These are phyloP conservation scores for Ursus arctos DNA, from an alignment of 2,113 vertebrate species.

Conservation along the genomic window DNA sequence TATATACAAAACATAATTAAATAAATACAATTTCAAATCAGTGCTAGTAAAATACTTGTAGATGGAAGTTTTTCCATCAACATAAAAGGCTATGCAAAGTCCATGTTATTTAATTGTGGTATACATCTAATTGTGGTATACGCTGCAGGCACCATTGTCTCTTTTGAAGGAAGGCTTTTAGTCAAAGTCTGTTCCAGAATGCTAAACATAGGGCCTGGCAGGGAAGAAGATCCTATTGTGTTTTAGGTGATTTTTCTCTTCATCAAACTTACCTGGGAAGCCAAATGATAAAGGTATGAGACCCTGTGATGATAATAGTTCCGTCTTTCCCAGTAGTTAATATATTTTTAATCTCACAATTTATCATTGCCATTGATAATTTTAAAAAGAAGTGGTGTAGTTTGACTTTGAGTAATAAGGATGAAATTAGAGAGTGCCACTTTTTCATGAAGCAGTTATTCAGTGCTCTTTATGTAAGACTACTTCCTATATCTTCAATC, in stretches of 20 bases:
- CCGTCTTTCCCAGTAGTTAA: conserved; percentile 17
- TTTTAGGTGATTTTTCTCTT: not conserved
- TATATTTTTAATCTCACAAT: conserved; percentile 24
- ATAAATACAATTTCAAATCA: not conserved
- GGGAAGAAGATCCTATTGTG: not conserved
- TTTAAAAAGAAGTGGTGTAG: not conserved
- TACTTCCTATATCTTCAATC: not conserved
- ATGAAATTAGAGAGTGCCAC: conserved; percentile 5
- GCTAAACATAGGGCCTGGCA: not conserved
- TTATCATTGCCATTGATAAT: not conserved
- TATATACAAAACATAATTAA: not conserved
- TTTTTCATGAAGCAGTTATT: not conserved
- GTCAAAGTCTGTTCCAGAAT: not conserved
- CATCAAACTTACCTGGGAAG: not conserved
- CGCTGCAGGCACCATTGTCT: not conserved
- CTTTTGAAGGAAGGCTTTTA: not conserved
- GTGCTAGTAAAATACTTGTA: not conserved
- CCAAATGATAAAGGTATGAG: not conserved
- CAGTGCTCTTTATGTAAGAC: not conserved
- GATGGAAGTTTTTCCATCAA: not conserved
- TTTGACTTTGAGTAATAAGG: not conserved
- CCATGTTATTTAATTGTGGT: not conserved
- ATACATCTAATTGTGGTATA: not conserved
- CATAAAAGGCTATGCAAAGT: not conserved
- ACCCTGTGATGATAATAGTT: not conserved